Evolutionary conservation across 2,797 vertebrate genomes (phyloP), one percentile per base, ranked within the genome.

Genomic region (Scleropages formosus): DNA sequence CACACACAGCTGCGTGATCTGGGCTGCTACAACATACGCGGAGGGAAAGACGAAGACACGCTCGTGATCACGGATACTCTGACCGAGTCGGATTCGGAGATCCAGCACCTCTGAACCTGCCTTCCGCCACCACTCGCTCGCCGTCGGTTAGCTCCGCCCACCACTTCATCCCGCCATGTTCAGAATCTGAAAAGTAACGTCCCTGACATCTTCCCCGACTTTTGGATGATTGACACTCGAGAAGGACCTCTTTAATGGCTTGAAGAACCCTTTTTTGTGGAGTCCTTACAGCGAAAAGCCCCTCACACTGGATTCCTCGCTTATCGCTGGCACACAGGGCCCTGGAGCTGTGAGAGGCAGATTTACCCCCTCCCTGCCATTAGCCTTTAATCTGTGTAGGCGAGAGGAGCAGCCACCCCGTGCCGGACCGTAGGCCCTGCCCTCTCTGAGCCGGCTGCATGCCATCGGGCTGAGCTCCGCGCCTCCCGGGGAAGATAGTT

Each of bases 241-340:
- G 75, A 81, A 59, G 75, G 77, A 76, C 69, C 69, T 78, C 77
- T 72, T 63, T 64, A 77, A 53, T 26, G 65, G 63, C 75, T 80
- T 73, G 77, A 82, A 78, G 75, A 72, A 67, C 67, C n/a, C 53
- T 65, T 65, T 76, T 84, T 80, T 51, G 59, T 73, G 59, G 78
- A 44, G 47, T 73, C 74, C 70, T 79, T 65, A 66, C 39, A 73
- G 60, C 46, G 18, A 62, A 64, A 75, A 16, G 15, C 62, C 49
- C 15, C 51, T 53, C 12, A 53, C 64, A 58, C 27, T 62, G 56
- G 71, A 71, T 78, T 75, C 72, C 75, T 78, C 59, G 27, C 73
- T 84, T 85, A 83, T 83, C 78, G 15, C 74, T 78, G 76, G 64
- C 81, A 64, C 60, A 75, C 84, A 85, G 82, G 76, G 73, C 72